These are phyloP conservation scores for Chionoecetes opilio DNA, from an alignment of 1,140 invertebrate genomes.

Conservation along the genomic window DNA sequence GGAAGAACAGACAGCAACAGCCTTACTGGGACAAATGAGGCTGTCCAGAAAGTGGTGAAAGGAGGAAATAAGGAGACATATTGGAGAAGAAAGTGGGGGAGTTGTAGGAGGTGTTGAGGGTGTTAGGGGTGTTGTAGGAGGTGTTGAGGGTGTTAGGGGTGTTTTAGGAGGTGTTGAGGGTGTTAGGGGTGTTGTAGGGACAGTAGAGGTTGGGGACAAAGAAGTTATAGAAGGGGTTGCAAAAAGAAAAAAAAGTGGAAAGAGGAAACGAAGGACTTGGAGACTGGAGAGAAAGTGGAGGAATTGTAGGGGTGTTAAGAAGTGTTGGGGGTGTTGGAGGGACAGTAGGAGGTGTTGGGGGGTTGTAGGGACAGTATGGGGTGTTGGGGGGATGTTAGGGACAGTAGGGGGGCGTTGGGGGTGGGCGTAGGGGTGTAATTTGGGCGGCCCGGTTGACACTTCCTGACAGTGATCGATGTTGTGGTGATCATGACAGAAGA, in stretches of 20 bases:
- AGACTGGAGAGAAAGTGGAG: not conserved
- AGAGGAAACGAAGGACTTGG: not conserved
- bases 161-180: too few relatives aligned
- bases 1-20: not conserved
- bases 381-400: too few relatives aligned
- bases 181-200: not conserved
- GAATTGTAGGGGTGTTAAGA: not conserved
- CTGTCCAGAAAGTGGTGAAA: not conserved
- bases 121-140: not conserved
- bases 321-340: not conserved
- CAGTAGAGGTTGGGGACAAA: not conserved
- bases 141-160: too few relatives aligned
- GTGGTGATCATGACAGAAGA: constrained; percentile 9
- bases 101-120: not conserved
- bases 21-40: too few relatives aligned
- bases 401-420: not conserved
- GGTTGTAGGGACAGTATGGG: not conserved
- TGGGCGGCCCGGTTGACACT: not conserved
- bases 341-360: not conserved
- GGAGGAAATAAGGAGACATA: not conserved
- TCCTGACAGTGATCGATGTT: not conserved
- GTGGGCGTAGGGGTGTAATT: not conserved
- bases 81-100: constrained; percentile 14
- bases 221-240: not conserved
- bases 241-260: not conserved